These are phyloP conservation scores for Agriopis aurantiaria DNA, from an alignment of 2,888 invertebrate species.

Conservation along the genomic window DNA sequence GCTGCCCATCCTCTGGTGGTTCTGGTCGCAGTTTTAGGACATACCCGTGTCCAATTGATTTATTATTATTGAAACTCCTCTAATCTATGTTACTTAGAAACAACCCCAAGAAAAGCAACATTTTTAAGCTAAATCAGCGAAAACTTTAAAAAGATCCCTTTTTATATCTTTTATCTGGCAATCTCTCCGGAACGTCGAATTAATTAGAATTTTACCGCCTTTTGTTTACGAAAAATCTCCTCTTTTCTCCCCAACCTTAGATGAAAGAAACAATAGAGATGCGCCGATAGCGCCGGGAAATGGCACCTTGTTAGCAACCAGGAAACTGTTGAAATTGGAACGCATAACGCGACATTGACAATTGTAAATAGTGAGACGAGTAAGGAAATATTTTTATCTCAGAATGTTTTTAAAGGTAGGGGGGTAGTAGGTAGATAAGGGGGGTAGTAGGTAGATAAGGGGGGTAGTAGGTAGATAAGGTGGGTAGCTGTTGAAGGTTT, in stretches of 20 bases:
- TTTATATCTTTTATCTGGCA: slow-evolving; percentile 23
- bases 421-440: no score
- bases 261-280: slow-evolving; percentile 20
- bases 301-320: slow-evolving; percentile 9
- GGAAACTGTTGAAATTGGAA: slow-evolving; percentile 11
- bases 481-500: no score
- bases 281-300: slow-evolving; percentile 10
- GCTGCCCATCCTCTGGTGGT: no score
- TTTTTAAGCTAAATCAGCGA: slow-evolving; percentile 19
- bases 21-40: no score
- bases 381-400: background rate
- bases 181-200: slow-evolving; percentile 29
- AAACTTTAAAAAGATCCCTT: slow-evolving; percentile 20
- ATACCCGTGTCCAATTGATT: no score
- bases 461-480: no score
- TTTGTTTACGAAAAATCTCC: slow-evolving; percentile 31
- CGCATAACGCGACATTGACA: slow-evolving; percentile 5
- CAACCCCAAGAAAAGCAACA: slow-evolving; percentile 2
- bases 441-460: no score
- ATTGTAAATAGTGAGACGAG: background rate
- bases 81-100: slow-evolving; percentile 2
- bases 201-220: slow-evolving; percentile 36
- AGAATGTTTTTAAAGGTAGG: background rate
- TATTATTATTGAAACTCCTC: background rate
- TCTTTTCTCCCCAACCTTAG: slow-evolving; percentile 16